Evolutionary conservation across 2,888 invertebrate species (phyloP).

Genomic region (Apocheima hispidaria): DNA sequence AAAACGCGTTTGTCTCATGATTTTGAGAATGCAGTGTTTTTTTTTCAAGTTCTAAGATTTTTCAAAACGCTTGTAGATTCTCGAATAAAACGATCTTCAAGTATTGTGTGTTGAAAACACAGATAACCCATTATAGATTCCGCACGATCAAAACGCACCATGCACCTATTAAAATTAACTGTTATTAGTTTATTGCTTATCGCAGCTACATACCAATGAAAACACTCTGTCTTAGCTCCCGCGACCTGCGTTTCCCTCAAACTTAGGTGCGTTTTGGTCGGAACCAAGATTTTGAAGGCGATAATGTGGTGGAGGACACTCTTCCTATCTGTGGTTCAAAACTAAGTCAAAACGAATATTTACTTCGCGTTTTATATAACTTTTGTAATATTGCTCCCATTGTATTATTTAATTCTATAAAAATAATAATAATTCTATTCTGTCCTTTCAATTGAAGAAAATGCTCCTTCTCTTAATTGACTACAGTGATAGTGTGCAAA

Average conservation of each 20-base stretch:
- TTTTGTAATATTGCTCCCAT: constrained; percentile 5
- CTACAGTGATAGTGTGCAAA: too few relatives aligned
- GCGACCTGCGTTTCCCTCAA: too few relatives aligned
- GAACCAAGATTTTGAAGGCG: too few relatives aligned
- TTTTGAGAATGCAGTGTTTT: neutral
- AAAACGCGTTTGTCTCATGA: neutral
- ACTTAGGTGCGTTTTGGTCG: too few relatives aligned
- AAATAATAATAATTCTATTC: neutral
- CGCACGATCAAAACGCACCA: too few relatives aligned
- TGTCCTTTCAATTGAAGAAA: neutral
- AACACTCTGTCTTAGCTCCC: too few relatives aligned
- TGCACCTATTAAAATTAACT: too few relatives aligned
- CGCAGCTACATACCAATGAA: too few relatives aligned
- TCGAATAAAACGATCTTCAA: neutral
- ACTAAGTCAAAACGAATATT: neutral
- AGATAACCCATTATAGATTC: too few relatives aligned
- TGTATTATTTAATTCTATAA: neutral
- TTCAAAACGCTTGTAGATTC: constrained; percentile 6
- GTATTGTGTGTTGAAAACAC: neutral
- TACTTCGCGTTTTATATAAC: neutral
- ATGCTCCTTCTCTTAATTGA: neutral
- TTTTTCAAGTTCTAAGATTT: neutral
- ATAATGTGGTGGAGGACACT: too few relatives aligned
- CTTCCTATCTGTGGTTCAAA: too few relatives aligned
- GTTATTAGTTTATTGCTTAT: too few relatives aligned